Evolutionary conservation across 2,888 invertebrate genomes (phyloP), one percentile per base, ranked within the genome.

Genomic region (Argyresthia albistria): DNA sequence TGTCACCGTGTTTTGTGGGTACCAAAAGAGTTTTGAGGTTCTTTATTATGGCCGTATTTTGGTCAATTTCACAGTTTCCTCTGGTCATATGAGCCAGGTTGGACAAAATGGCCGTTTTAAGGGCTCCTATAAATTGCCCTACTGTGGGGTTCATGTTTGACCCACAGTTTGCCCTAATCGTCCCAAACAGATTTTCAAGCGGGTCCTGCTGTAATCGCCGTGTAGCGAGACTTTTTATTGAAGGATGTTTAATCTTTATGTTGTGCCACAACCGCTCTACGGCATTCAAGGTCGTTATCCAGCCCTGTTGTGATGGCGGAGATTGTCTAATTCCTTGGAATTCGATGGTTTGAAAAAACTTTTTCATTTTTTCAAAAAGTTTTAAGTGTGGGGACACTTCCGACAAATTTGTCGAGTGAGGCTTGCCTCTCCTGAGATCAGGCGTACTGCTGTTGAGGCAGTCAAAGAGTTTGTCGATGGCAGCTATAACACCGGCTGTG

Each of bases 121-220:
- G 11, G 9, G 55, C 60, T 8, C 57, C 58, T 10, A 61, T 53
- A 54, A 63, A 63, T 55, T 62, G 61, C 0, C 51, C 57, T 15
- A 37, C 45, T 37, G 59, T 63, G 7, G 60, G 63, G 39, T 63
- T 64, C 11, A 25, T 50, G 54, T 62, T 63, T 1, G 60, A 56
- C 0, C 61, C 60, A 58, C 60, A 63, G 25, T 59, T 60, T 4
- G 45, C 55, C 0, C 60, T 37, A 35, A 57, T 55, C 15, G 54
- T 52, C 0, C 55, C 55, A 53, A 57, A 57, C 8, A 59, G 54
- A 54, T 64, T 61, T 54, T 61, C 61, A 1, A 63, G 35, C 11
- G 61, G 57, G 46, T 63, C 62, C 35, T 53, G 39, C 14, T 52
- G 43, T 11, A 46, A 14, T 7, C 37, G 11, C 15, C 52, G 35